A percentile compares a stretch with the other conserved stretches of the same genome.
Conservation (phyloP, 2,888 invertebrate genomes). For the Leptinotarsa haldemani region DNA sequence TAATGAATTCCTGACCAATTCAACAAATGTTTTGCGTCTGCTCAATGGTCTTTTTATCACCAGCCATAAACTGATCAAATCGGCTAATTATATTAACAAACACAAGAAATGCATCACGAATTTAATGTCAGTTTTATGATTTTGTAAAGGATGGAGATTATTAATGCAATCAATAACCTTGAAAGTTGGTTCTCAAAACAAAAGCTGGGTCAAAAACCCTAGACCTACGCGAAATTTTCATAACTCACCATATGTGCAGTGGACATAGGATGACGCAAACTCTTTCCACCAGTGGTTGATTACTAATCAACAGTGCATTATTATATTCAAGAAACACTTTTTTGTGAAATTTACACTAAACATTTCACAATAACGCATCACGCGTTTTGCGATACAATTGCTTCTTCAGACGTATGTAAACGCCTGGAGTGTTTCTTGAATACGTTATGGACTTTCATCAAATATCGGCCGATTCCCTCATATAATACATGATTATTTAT, state of each 20-base stretch:
- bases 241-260: conserved; percentile 30
- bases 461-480: too few relatives aligned
- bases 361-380: too few relatives aligned
- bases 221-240: conserved; percentile 54
- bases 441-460: too few relatives aligned
- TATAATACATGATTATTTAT: too few relatives aligned
- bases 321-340: too few relatives aligned
- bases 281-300: conserved; percentile 17
- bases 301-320: neutral
- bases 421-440: too few relatives aligned
- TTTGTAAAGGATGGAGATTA: conserved; percentile 42
- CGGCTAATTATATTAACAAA: conserved; percentile 41
- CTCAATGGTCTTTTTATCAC: conserved; percentile 27
- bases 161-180: conserved; percentile 53
- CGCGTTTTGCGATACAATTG: too few relatives aligned
- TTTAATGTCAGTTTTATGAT: conserved; percentile 47
- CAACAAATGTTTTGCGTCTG: conserved; percentile 6
- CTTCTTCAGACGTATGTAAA: too few relatives aligned
- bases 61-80: conserved; percentile 40
- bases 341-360: too few relatives aligned
- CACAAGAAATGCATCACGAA: conserved; percentile 46
- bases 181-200: conserved; percentile 59
- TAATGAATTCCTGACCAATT: conserved; percentile 15
- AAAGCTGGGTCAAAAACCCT: conserved; percentile 61
- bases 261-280: neutral